Percentiles rank a stretch among this genome's conserved stretches.
phyloP scores from a whole-genome alignment of 2,113 vertebrate species.

The Cepphus grylle region DNA sequence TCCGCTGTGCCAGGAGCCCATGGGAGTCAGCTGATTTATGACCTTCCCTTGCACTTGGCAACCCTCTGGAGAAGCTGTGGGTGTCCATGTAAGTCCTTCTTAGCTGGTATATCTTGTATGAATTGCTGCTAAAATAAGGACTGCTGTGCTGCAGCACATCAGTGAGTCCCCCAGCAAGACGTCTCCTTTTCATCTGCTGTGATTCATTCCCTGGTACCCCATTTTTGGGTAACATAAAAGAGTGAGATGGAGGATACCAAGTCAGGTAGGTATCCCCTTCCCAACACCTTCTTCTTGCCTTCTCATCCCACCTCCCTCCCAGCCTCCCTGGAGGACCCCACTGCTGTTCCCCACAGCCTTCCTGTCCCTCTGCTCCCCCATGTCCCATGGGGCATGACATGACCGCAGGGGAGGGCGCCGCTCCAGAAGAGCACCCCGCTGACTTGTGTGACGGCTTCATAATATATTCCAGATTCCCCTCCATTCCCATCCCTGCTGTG shows the following conservation, averaged over 20 bases:
- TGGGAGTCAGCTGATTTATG: not conserved
- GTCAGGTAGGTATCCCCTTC: not conserved
- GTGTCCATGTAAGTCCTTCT: not conserved
- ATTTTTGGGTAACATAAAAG: not conserved
- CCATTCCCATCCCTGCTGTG: not conserved
- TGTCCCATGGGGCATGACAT: not conserved
- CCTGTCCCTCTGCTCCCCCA: not conserved
- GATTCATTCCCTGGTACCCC: not conserved
- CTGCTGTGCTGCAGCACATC: not conserved
- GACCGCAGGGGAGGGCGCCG: rapidly evolving
- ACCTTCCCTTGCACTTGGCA: not conserved
- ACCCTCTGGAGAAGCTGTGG: not conserved
- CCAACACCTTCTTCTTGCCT: not conserved
- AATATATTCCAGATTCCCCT: not conserved
- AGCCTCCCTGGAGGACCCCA: no score
- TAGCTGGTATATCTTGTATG: not conserved
- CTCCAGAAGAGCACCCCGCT: not conserved
- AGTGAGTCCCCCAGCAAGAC: not conserved
- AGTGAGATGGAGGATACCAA: not conserved
- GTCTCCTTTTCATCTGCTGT: not conserved
- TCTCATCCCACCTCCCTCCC: not conserved
- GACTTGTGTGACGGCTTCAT: not conserved
- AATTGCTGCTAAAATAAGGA: not conserved
- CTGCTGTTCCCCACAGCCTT: not conserved
- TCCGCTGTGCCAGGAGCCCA: not conserved